Evolutionary conservation across 2,797 vertebrate species (phyloP).

Genomic region (Ammospiza maritima): DNA sequence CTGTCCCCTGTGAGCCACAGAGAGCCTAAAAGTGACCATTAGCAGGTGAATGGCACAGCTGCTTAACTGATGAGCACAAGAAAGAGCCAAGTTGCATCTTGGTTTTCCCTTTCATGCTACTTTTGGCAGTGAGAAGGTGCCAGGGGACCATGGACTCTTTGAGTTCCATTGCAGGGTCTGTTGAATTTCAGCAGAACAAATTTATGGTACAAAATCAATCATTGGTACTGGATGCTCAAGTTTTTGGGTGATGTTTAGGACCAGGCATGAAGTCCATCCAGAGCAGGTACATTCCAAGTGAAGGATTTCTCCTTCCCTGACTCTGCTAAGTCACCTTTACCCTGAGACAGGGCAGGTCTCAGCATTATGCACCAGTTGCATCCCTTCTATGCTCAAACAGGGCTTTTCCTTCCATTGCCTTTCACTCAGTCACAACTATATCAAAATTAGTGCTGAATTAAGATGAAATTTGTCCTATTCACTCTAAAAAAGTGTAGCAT

Average conservation of each 20-base stretch:
- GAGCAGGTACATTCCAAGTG: constrained; percentile 12
- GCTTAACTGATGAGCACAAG: background rate
- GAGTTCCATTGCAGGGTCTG: background rate
- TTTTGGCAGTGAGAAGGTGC: background rate
- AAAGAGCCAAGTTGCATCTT: background rate
- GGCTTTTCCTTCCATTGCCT: constrained; percentile 58
- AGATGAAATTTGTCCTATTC: background rate
- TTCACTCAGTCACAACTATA: constrained; percentile 43
- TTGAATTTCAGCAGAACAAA: background rate
- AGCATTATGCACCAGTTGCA: background rate
- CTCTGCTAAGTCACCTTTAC: background rate
- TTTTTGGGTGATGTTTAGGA: background rate
- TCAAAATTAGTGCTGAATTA: background rate
- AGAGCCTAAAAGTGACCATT: background rate
- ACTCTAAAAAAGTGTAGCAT: background rate
- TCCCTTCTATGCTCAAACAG: constrained; percentile 23
- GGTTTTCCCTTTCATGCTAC: background rate
- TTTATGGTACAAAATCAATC: background rate
- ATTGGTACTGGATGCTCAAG: background rate
- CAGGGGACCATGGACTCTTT: background rate
- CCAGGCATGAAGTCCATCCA: background rate
- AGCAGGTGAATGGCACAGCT: background rate
- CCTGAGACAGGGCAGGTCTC: background rate
- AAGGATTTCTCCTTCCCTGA: background rate
- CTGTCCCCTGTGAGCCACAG: background rate